Conservation (phyloP, 1,140 invertebrate genomes). For the Rhizoglyphus robini region DNA sequence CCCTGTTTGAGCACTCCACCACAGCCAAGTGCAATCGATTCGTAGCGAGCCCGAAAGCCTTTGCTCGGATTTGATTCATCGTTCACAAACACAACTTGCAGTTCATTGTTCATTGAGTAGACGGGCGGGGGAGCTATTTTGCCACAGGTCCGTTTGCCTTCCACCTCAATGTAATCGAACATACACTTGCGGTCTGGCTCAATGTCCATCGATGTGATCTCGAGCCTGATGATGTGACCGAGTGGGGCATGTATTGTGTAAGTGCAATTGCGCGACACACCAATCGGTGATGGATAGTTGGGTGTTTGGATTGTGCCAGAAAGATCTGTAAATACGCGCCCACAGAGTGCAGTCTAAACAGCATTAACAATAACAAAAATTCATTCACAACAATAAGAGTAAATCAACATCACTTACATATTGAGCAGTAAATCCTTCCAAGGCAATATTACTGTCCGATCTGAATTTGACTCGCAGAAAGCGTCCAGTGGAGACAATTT, state of each 20-base stretch:
- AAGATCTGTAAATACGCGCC: conserved; percentile 39
- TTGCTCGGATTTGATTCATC: conserved; percentile 43
- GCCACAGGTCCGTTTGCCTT: conserved; percentile 56
- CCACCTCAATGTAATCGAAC: conserved; percentile 42
- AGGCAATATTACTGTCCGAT: conserved; percentile 41
- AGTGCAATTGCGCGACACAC: conserved; percentile 48
- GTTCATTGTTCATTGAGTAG: conserved; percentile 54
- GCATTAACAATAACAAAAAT: conserved; percentile 16
- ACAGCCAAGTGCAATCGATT: conserved; percentile 45
- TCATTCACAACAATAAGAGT: conserved; percentile 1
- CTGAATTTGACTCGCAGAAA: conserved; percentile 49
- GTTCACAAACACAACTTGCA: conserved; percentile 51
- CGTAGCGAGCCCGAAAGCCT: conserved; percentile 60
- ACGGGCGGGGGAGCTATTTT: conserved; percentile 39
- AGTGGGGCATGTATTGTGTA: conserved; percentile 55
- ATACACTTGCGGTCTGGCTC: conserved; percentile 38
- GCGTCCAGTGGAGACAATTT: conserved; percentile 46
- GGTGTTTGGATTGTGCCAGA: conserved; percentile 49
- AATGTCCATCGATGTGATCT: conserved; percentile 54
- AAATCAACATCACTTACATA: conserved; percentile 41
- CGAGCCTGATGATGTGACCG: conserved; percentile 46
- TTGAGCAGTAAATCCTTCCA: conserved; percentile 47
- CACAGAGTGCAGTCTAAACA: conserved; percentile 46
- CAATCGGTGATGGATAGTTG: conserved; percentile 59
- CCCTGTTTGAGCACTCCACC: conserved; percentile 37